Evolutionary conservation across 2,113 vertebrate species (phyloP), one percentile per base, ranked within the genome.

Genomic region (Bubo scandiacus): DNA sequence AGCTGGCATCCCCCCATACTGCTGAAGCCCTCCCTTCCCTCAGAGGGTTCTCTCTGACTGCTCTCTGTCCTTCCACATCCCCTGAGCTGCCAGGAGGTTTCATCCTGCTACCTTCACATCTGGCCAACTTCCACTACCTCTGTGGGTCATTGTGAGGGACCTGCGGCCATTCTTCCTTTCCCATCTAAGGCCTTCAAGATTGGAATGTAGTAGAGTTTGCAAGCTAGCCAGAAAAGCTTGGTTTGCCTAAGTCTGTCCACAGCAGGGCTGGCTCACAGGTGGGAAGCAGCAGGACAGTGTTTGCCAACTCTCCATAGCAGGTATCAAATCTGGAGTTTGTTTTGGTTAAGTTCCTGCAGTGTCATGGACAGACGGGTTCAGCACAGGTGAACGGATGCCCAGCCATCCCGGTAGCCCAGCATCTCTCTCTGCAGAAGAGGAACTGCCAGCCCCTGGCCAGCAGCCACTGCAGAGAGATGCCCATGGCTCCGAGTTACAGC

Each of bases 341-440:
- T 78, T 5, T 20, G 32, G 40, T 36, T 42, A 75, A 98, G 98
- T 84, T 98, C 72, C 78, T 96, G 87, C 91, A 85, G 40, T 34
- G 96, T 59, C 40, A 18, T 5, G 59, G 86, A 3, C 91, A 93
- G 6, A 17, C 5, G 0, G 81, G 59, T 26, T 43, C 86, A 2
- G 94, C 88, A 11, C 86, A 92, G 30, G 42, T 9, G 0, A 85
- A 86, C 1, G 80, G 79, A 0, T 92, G 91, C 88, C 58, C 96
- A 12, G 27, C 49, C 1, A 2, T 77, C 6, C 90, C 93, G 0
- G 42, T 71, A 9, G 30, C 93, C 21, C 88, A 74, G 23, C 94
- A 78, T 5, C 68, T 86, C 42, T 67, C 78, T 17, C 81, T 18
- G 70, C 91, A 57, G 57, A 91, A 32, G 43, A 93, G 94, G 95